Evolutionary conservation across 64 coral and sea anemone genomes (phyloP), one percentile per base, ranked within the genome.

Genomic region (Actinia tenebrosa): DNA sequence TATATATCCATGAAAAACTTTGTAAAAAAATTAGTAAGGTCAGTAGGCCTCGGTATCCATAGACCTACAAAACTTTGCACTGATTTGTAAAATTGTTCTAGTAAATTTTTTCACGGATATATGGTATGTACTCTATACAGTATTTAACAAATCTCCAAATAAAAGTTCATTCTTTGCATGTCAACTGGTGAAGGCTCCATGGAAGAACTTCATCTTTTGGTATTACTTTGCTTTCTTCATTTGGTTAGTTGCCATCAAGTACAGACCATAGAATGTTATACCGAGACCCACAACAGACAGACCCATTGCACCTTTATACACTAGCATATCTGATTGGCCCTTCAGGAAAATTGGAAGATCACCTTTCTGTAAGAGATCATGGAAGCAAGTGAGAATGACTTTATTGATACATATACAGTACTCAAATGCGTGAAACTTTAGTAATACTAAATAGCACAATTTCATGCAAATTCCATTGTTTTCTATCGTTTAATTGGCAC

Each of bases 351-450:
- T 78, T 20, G 84, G 77, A 3, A 64, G 27, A 82, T 87, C 79
- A 54, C 90, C 90, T 87, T 91, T 91, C 90, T 91, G 61, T 18
- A 44, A 16, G 52, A 91, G 27, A 90, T 53, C 10, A 63, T 7
- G 59, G 11, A 9, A 66, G 11, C 3, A 66, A 15, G 7, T 75
- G 69, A 75, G 69, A 43, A 43, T 75, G 30, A 37, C 30, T 37
- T 37, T 37, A 37, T 37, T 37, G 30, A 37, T 37, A 37, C 30
- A 37, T 37, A 37, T 37, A 37, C 30, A 37, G 30, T 37, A 37
- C 30, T 37, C 30, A 37, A 37, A 37, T 37, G 30, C 30, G 30
- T 37, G 30, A 37, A 37, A 37, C 30, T 37, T 37, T 37, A 37
- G 30, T 37, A 37, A 37, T 37, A 37, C 30, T 37, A 37, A 37